Conservation (phyloP, 2,888 invertebrate genomes). For the Drosophila borborema region DNA sequence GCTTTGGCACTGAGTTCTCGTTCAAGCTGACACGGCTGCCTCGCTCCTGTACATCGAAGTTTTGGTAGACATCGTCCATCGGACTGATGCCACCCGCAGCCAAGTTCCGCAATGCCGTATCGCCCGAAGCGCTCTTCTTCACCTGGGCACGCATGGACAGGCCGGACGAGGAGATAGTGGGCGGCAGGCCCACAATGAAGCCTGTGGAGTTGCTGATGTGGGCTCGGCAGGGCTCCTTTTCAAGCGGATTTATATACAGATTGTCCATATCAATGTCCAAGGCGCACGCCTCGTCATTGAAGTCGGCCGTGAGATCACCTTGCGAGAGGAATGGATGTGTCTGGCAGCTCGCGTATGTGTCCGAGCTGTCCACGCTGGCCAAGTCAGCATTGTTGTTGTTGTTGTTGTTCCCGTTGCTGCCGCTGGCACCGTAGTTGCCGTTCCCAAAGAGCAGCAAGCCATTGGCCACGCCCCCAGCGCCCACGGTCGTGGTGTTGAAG, state of each 20-base stretch:
- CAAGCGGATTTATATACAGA: slow-evolving; percentile 95
- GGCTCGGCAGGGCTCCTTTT: slow-evolving; percentile 86
- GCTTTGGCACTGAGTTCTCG: slow-evolving; percentile 90
- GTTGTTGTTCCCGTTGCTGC: slow-evolving; percentile 79
- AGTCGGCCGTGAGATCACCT: slow-evolving; percentile 89
- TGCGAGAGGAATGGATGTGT: slow-evolving; percentile 97
- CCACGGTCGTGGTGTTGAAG: slow-evolving; percentile 80
- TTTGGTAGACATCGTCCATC: slow-evolving; percentile 87
- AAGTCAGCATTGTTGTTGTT: slow-evolving; percentile 86
- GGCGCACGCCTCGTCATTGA: slow-evolving; percentile 84
- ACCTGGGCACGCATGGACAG: slow-evolving; percentile 86
- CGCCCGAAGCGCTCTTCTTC: slow-evolving; percentile 93
- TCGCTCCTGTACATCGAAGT: slow-evolving; percentile 86
- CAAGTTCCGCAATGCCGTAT: slow-evolving; percentile 89
- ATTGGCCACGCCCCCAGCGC: slow-evolving; percentile 50
- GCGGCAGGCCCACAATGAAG: slow-evolving; percentile 78
- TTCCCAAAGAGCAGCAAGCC: slow-evolving; percentile 64
- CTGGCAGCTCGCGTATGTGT: slow-evolving; percentile 98
- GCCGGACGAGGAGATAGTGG: slow-evolving; percentile 71
- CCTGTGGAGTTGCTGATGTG: slow-evolving; percentile 75
- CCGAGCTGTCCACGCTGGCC: slow-evolving; percentile 91
- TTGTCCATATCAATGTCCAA: slow-evolving; percentile 90
- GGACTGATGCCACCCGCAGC: slow-evolving; percentile 86
- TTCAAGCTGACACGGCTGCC: slow-evolving; percentile 87
- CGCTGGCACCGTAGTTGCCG: slow-evolving; percentile 64